These are phyloP conservation scores for Monochamus alternatus DNA, from an alignment of 2,888 invertebrate species.

Conservation along the genomic window DNA sequence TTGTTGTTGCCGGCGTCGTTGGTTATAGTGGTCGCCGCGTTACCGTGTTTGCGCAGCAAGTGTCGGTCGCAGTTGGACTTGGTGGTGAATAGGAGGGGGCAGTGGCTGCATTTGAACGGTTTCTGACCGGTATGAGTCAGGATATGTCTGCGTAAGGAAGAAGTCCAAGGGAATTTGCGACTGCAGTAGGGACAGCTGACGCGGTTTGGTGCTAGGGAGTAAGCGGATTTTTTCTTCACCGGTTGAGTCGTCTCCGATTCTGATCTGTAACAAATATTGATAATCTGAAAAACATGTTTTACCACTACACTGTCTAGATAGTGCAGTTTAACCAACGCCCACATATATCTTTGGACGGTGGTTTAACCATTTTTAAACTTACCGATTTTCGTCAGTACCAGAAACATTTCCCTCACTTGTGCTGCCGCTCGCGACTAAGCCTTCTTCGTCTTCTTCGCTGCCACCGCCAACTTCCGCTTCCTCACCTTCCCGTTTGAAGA, in stretches of 20 bases:
- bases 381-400: conserved; percentile 87
- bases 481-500: conserved; percentile 73
- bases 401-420: conserved; percentile 89
- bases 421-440: conserved; percentile 83
- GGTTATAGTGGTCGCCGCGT: conserved; percentile 69
- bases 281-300: not conserved
- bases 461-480: conserved; percentile 70
- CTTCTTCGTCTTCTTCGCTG: conserved; percentile 84
- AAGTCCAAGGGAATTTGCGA: conserved; percentile 97
- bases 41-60: conserved; percentile 88
- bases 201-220: conserved; percentile 94
- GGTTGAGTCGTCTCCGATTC: conserved; percentile 78
- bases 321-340: too few relatives aligned
- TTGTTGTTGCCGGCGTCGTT: conserved; percentile 60
- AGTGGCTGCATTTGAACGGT: conserved; percentile 95
- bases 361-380: conserved; percentile 58
- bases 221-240: conserved; percentile 93
- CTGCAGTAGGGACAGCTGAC: conserved; percentile 95
- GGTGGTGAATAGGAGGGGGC: conserved; percentile 94
- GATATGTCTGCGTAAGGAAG: conserved; percentile 94
- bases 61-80: conserved; percentile 98
- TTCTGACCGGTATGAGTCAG: conserved; percentile 97
- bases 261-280: conserved; percentile 73
- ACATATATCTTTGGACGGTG: too few relatives aligned
- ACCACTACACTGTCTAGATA: too few relatives aligned